A percentile compares a stretch with the other conserved stretches of the same genome.
Conservation (phyloP, 2,797 vertebrate species). For the Leptodactylus fallax region DNA sequence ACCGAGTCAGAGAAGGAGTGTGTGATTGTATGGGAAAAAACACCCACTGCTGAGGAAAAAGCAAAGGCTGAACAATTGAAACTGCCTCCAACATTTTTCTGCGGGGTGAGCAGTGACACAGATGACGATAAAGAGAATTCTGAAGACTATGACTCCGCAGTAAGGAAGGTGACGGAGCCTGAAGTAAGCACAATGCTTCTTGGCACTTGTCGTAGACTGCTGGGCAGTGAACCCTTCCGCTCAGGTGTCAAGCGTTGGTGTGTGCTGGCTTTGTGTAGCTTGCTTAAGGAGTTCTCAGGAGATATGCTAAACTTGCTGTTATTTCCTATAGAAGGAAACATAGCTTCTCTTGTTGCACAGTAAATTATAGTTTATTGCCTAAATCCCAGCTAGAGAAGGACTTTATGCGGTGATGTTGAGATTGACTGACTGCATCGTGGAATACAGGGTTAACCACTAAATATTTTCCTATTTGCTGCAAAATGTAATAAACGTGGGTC, state of each 20-base stretch:
- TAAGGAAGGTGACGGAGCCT: slow-evolving; percentile 75
- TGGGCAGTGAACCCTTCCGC: slow-evolving; percentile 1
- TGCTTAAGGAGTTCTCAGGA: slow-evolving; percentile 60
- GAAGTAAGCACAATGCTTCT: slow-evolving; percentile 71
- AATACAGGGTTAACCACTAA: not conserved
- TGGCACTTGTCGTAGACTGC: slow-evolving; percentile 36
- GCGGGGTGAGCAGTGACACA: slow-evolving; percentile 81
- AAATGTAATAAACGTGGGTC: too few relatives aligned
- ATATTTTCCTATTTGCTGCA: too few relatives aligned
- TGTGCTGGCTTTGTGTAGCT: slow-evolving; percentile 34
- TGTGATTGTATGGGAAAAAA: slow-evolving; percentile 85
- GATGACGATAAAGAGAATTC: slow-evolving; percentile 81
- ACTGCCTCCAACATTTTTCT: slow-evolving; percentile 86
- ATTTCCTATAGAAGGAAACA: slow-evolving; percentile 39
- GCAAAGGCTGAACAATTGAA: slow-evolving; percentile 81
- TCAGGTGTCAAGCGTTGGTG: slow-evolving; percentile 36
- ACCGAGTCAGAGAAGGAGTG: slow-evolving; percentile 77
- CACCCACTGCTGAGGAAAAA: slow-evolving; percentile 82
- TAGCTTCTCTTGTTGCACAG: slow-evolving; percentile 14
- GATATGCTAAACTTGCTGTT: slow-evolving; percentile 44
- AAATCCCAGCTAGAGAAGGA: not conserved
- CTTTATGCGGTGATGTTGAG: not conserved
- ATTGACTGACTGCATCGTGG: not conserved
- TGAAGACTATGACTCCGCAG: slow-evolving; percentile 85
- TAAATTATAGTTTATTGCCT: not conserved